Conservation (phyloP, 2,113 vertebrate species). For the Caranx melampygus region DNA sequence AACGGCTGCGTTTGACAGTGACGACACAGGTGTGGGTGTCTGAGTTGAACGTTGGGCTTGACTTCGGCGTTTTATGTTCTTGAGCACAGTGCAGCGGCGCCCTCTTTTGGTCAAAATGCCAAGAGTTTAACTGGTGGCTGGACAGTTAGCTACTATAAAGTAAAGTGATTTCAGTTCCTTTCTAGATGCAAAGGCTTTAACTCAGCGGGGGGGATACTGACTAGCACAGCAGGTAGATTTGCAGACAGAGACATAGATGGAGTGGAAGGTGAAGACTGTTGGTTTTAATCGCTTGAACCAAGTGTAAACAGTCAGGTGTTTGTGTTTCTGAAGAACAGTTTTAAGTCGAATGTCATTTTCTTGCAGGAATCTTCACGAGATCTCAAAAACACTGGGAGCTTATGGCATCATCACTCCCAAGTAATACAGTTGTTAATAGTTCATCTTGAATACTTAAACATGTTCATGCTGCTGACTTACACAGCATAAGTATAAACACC, state of each 20-base stretch:
- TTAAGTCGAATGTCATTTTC: not conserved
- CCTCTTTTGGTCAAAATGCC: conserved; percentile 41
- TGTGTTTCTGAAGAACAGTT: not conserved
- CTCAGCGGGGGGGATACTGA: not conserved
- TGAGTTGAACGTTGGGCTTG: not conserved
- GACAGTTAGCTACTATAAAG: not conserved
- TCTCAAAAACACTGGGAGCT: not conserved
- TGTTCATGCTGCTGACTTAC: not conserved
- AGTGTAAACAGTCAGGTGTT: not conserved
- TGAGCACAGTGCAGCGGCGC: conserved; percentile 5
- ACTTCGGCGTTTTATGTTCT: not conserved
- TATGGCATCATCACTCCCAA: not conserved
- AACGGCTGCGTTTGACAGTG: conserved; percentile 13
- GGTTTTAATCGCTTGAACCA: conserved; percentile 3
- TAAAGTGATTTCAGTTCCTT: not conserved
- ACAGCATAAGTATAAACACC: not conserved
- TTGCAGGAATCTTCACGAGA: not conserved
- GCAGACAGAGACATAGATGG: not conserved
- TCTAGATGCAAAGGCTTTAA: not conserved
- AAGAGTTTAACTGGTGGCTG: not conserved
- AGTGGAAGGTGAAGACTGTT: not conserved
- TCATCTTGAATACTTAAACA: not conserved
- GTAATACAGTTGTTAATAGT: not conserved
- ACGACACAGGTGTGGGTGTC: not conserved
- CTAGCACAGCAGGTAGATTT: not conserved